Evolutionary conservation across 2,113 vertebrate genomes (phyloP).

Genomic region (Oxygymnocypris stewartii): DNA sequence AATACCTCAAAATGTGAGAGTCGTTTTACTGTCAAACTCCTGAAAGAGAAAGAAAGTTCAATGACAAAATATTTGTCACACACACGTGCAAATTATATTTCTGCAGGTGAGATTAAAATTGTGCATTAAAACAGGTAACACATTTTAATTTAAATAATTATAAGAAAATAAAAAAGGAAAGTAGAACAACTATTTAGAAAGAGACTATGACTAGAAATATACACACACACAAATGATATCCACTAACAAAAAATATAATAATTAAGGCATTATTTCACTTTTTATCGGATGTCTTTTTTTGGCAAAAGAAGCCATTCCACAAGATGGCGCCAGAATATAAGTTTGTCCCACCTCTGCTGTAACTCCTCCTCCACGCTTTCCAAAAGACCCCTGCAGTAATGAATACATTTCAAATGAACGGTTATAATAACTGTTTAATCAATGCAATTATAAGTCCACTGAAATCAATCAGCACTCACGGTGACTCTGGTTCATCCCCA

Average conservation of each 20-base stretch:
- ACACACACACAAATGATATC: constrained; percentile 14
- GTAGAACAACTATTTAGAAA: too few species aligned
- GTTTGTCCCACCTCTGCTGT: constrained; percentile 73
- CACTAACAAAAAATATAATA: background rate
- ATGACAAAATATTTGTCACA: background rate
- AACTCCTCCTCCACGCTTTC: constrained; percentile 85
- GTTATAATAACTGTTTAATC: background rate
- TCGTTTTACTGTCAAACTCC: constrained; percentile 74
- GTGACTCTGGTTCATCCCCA: constrained; percentile 70
- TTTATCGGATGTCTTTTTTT: background rate
- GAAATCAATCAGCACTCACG: constrained; percentile 65
- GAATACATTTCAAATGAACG: constrained; percentile 58
- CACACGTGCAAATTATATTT: background rate
- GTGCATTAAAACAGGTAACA: background rate
- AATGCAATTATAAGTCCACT: background rate
- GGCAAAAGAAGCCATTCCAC: background rate
- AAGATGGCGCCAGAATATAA: background rate
- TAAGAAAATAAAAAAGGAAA: background rate
- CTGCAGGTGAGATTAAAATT: background rate
- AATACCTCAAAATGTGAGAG: constrained; percentile 69
- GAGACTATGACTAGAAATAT: too few species aligned
- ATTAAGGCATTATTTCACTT: background rate
- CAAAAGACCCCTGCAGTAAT: constrained; percentile 81
- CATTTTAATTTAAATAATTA: background rate
- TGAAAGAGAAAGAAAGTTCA: constrained; percentile 54